Evolutionary conservation across 2,113 vertebrate genomes (phyloP), one percentile per base, ranked within the genome.

Genomic region (Otocyon megalotis): DNA sequence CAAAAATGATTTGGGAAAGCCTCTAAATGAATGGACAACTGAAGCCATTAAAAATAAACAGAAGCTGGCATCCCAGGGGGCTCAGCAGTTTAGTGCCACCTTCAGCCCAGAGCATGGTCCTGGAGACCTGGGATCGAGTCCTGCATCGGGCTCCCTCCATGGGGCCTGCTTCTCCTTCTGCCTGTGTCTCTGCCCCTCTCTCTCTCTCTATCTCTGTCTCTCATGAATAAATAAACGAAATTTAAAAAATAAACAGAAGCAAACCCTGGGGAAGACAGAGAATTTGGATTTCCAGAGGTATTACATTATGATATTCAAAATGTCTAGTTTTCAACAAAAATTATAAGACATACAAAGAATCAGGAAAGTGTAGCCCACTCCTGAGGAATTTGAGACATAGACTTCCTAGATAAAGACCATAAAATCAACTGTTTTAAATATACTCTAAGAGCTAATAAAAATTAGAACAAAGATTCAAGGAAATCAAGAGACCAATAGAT

Each of bases 321-420:
- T 43, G 16, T 17, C 82, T 9, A 24, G 28, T 83, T 91, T 88
- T 69, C 5, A 76, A 86, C 58, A 90, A 88, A 96, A 71, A 53
- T 90, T 54, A 53, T 7, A 35, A 89, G 8, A 32, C 58, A 60
- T 65, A 67, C 32, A 90, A 90, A 60, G 22, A 58, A 56, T 35
- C 62, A 37, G 72, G 11, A 90, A 80, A 69, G 11, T 60, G 67
- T 60, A 56, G 76, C 14, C 60, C 50, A 63, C 54, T 92, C 53
- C 37, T 67, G 32, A 37, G 11, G 37, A 90, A 53, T 9, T 62
- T 8, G 50, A 76, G 19, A 43, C n/a, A 69, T 54, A 63, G 26
- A 65, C 28, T 88, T 88, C 65, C 37, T 72, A 71, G 37, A 63
- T 48, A 35, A 92, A 96, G n/a, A 88, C 17, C 74, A 88, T 82